phyloP scores from a whole-genome alignment of 2,888 invertebrate genomes.

The Prosapia bicincta region DNA sequence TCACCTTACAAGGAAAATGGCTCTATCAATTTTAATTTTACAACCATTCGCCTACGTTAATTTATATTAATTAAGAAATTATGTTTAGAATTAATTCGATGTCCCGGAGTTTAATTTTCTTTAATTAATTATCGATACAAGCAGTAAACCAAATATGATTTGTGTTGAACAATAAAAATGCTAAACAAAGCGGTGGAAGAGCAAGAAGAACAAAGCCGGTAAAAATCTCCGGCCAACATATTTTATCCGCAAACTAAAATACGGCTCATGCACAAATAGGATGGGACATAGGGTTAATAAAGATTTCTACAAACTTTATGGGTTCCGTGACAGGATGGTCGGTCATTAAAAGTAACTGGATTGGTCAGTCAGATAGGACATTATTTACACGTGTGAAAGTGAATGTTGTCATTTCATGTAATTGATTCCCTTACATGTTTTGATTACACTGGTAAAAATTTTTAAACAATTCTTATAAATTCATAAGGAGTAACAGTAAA shows the following conservation, averaged over 20 bases:
- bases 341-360: background rate
- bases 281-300: background rate
- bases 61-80: background rate
- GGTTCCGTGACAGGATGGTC: background rate
- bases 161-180: background rate
- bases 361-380: no score
- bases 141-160: background rate
- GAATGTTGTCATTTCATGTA: no score
- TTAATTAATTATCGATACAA: background rate
- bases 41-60: background rate
- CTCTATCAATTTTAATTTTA: background rate
- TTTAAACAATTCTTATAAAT: no score
- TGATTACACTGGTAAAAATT: no score
- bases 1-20: no score
- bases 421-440: no score
- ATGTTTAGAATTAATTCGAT: background rate
- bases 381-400: no score
- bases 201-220: background rate
- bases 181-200: background rate
- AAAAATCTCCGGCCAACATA: background rate
- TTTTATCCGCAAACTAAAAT: background rate
- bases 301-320: background rate
- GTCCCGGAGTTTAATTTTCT: background rate
- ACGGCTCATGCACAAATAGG: background rate
- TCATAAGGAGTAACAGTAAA: no score